Evolutionary conservation across 2,888 invertebrate species (phyloP).

Genomic region (Cephalotes varians): DNA sequence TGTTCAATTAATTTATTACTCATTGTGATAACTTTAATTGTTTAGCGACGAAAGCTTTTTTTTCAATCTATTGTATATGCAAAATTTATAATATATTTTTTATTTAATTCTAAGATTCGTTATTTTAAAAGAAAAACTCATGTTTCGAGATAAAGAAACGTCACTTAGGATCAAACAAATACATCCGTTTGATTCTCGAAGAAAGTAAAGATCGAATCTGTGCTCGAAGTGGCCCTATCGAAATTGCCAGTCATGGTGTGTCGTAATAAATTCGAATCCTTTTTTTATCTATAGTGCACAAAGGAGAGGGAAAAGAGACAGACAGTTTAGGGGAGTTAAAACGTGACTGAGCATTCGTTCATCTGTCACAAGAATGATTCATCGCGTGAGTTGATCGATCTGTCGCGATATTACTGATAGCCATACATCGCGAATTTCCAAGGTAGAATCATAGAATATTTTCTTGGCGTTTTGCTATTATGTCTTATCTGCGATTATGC

Average conservation of each 20-base stretch:
- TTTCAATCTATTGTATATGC: not conserved
- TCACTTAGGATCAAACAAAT: conserved; percentile 60
- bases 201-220: conserved; percentile 47
- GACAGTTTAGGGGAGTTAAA: conserved; percentile 66
- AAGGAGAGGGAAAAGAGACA: conserved; percentile 48
- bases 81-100: not conserved
- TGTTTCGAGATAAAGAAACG: not conserved
- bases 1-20: not conserved
- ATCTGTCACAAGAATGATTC: conserved; percentile 79
- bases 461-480: not conserved
- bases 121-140: not conserved
- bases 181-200: conserved; percentile 25
- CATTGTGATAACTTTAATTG: not conserved
- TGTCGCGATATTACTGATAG: conserved; percentile 78
- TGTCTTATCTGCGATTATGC: too few relatives aligned
- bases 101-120: not conserved
- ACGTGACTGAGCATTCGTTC: conserved; percentile 78
- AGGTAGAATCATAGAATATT: conserved; percentile 59
- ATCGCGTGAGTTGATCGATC: conserved; percentile 78
- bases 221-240: conserved; percentile 15
- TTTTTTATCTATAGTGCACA: conserved; percentile 61
- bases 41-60: not conserved
- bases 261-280: conserved; percentile 71
- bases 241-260: conserved; percentile 65
- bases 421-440: conserved; percentile 69